Base-by-base conservation (phyloP, 1,140 invertebrate species). In the Phortica variegata region DNA sequence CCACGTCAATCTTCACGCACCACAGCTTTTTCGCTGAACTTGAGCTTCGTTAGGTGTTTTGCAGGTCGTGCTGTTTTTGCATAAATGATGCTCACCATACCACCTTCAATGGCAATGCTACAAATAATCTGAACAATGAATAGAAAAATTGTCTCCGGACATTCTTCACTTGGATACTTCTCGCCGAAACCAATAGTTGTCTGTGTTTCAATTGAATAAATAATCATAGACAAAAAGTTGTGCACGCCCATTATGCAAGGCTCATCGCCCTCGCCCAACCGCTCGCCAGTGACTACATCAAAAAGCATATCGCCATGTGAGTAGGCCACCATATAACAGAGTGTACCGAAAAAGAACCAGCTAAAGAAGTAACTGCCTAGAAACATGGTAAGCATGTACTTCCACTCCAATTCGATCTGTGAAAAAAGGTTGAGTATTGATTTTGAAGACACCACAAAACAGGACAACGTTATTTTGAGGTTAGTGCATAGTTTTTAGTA, bases 131-230 rank as follows among this genome's bases (percentile, higher is more conserved):
- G 81, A 42, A 79, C 55, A 8, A 83, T 79, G 58, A 85, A 79
- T 2, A 93, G 80, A 37, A 93, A 83, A 6, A 93, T 86, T 0
- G 87, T 89, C 71, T 90, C 87, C 0, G 89, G 86, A 71, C 92
- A 95, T 60, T 92, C 84, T 65, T 91, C 87, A 10, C 87, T 93
- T 1, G 89, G 89, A 70, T 84, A 88, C 40, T 91, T 79, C 9
- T 79, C 79, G 2, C 86, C 86, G 56, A 86, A 88, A 2, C 87
- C 87, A 34, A 89, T 87, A 1, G 87, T 81, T 54, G 80, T 80
- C 61, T 85, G 83, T 5, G 82, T 83, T 60, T 85, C 83, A 41
- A 85, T 77, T 26, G 81, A 80, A 66, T 84, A 83, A 56, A 85
- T 79, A 16, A 84, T 68, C 41, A 84, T 78, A 6, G 80, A 82